phyloP scores from a whole-genome alignment of 2,888 invertebrate species.

The Drosophila borealis region DNA sequence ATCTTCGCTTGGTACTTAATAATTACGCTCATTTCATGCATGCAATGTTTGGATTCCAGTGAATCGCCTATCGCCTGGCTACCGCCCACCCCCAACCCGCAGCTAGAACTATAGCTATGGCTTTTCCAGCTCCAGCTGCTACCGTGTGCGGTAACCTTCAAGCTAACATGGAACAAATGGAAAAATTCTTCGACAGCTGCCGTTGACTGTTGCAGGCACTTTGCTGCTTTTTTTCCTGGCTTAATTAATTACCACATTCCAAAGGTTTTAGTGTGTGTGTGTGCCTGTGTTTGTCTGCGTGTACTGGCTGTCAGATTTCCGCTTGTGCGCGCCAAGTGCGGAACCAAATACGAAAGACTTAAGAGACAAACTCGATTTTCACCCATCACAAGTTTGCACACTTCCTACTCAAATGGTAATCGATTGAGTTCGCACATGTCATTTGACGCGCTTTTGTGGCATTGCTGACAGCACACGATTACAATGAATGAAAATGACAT shows the following conservation, averaged over 20 bases:
- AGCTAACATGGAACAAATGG: slow-evolving; percentile 69
- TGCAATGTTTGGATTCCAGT: slow-evolving; percentile 76
- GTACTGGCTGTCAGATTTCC: slow-evolving; percentile 48
- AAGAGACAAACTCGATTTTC: slow-evolving; percentile 63
- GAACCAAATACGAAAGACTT: slow-evolving; percentile 68
- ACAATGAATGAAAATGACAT: slow-evolving; percentile 73
- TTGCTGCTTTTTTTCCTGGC: slow-evolving; percentile 48
- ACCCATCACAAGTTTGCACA: slow-evolving; percentile 56
- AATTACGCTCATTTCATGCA: slow-evolving; percentile 80
- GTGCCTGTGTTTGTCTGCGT: slow-evolving; percentile 14
- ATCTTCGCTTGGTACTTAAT: slow-evolving; percentile 71
- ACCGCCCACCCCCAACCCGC: slow-evolving; percentile 30
- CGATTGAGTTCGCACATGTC: slow-evolving; percentile 78
- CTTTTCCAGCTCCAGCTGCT: slow-evolving; percentile 22
- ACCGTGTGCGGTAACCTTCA: slow-evolving; percentile 60
- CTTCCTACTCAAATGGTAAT: slow-evolving; percentile 70
- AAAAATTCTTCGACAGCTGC: slow-evolving; percentile 76
- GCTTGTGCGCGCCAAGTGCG: slow-evolving; percentile 47
- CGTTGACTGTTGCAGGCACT: slow-evolving; percentile 49
- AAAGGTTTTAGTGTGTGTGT: slow-evolving; percentile 26
- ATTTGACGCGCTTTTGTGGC: slow-evolving; percentile 72
- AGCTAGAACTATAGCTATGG: slow-evolving; percentile 7
- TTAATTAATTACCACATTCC: slow-evolving; percentile 77
- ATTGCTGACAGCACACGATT: slow-evolving; percentile 70
- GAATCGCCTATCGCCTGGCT: slow-evolving; percentile 53